Evolutionary conservation across 2,888 invertebrate species (phyloP), one percentile per base, ranked within the genome.

Genomic region (Nomada goodeniana): DNA sequence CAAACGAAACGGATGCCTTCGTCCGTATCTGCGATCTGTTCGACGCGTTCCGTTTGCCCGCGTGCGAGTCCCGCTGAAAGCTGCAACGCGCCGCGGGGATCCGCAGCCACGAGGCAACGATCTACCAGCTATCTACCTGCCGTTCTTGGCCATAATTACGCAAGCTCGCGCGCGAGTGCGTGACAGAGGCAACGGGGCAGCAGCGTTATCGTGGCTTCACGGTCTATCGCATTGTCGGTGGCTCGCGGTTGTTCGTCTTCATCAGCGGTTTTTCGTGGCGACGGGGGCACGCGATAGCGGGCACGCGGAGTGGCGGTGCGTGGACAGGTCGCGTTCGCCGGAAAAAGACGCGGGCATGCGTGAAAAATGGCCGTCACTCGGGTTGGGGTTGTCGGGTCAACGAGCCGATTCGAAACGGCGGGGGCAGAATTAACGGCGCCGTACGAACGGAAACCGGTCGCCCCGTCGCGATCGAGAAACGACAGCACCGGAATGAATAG

Each of bases 121-220:
- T 36, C 23, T 1, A 23, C 29, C 64, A n/a, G 52, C 53, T 10
- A 72, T 64, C 79, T 57, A 59, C 57, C 29, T 23, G 63, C 42
- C 11, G 65, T 75, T 82, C 61, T 76, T 71, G 77, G 82, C 76
- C 69, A 77, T 74, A 83, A 83, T 83, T 75, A 82, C 74, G 69
- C 80, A 44, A 64, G 69, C 36, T 36, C 23, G 73, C 50, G 69
- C 67, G 72, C 68, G 71, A 50, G 64, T 75, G 80, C 64, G 75
- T 80, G 79, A 72, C 65, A 65, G 77, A 61, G 29, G 84, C 80
- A 82, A 85, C 79, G 81, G 76, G 63, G 76, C 70, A 73, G 80
- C 82, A 76, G 78, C 86, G 87, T 90, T 90, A 90, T 90, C 90
- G 86, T 77, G 76, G 72, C 67, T 90, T 90, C 88, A 90, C 90